These are phyloP conservation scores for Thymelicus lineola DNA, from an alignment of 2,888 invertebrate species.

Conservation along the genomic window DNA sequence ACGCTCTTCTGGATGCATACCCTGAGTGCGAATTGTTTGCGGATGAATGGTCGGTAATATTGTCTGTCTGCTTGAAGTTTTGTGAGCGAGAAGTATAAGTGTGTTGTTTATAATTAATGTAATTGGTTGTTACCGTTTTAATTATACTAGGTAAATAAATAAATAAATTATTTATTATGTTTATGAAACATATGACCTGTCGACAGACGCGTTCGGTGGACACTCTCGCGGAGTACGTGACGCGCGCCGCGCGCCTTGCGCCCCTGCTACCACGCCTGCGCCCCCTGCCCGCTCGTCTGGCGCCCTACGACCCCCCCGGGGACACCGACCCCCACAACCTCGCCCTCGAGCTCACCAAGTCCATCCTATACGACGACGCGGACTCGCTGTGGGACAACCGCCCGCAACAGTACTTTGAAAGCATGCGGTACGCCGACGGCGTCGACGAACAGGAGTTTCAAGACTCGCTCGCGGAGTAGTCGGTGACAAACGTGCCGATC, in stretches of 20 bases:
- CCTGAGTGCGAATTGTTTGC: no score
- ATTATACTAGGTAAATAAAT: no score
- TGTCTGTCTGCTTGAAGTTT: no score
- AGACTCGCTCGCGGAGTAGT: constrained; percentile 64
- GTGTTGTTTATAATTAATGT: no score
- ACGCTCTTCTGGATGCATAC: no score
- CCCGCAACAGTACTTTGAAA: constrained; percentile 87
- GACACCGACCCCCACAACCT: constrained; percentile 59
- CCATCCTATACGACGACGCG: constrained; percentile 70
- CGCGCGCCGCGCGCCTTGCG: constrained; percentile 66
- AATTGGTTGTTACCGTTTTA: no score
- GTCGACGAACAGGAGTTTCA: constrained; percentile 56
- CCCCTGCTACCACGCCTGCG: constrained; percentile 58
- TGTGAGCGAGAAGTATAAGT: no score
- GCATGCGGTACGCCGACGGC: constrained; percentile 83
- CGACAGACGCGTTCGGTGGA: constrained; percentile 35
- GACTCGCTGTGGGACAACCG: constrained; percentile 83
- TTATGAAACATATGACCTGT: neutral
- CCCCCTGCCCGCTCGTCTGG: constrained; percentile 53
- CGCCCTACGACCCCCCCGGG: constrained; percentile 59
- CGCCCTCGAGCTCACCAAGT: constrained; percentile 62
- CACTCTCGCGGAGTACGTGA: constrained; percentile 70
- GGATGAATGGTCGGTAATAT: no score
- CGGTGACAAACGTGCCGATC: neutral
- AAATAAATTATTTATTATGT: no score